Evolutionary conservation across 2,797 vertebrate species (phyloP).

Genomic region (Basileuterus tristriatus): DNA sequence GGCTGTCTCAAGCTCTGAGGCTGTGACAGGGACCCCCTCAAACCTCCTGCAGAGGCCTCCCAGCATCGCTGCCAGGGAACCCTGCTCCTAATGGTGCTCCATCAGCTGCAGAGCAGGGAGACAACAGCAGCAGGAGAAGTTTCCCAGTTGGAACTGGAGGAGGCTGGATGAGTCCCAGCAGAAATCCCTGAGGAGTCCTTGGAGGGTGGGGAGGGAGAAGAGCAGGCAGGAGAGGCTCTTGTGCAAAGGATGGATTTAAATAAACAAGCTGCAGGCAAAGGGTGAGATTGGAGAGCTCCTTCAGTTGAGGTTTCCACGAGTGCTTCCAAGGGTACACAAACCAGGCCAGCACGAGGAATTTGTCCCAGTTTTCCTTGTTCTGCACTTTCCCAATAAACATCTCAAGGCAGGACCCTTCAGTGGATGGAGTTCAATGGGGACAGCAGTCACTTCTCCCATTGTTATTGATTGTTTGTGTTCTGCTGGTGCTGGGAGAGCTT

Average conservation of each 20-base stretch:
- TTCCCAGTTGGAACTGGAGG: not conserved
- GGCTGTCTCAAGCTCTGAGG: not conserved
- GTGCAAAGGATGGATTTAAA: not conserved
- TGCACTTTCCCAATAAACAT: not conserved
- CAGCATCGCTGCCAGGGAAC: accelerated
- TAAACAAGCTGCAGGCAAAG: not conserved
- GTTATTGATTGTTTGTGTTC: not conserved
- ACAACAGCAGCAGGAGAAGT: not conserved
- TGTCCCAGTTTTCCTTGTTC: not conserved
- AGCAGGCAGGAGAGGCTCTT: not conserved
- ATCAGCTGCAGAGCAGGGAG: not conserved
- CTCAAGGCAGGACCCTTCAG: not conserved
- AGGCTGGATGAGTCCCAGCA: not conserved
- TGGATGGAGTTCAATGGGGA: not conserved
- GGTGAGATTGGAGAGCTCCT: not conserved
- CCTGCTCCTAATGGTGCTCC: not conserved
- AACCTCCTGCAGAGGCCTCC: not conserved
- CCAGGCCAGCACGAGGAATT: not conserved
- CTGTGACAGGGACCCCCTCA: not conserved
- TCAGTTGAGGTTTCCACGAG: not conserved
- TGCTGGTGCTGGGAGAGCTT: not conserved
- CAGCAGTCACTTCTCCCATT: not conserved
- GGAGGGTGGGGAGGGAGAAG: not conserved
- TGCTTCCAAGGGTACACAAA: not conserved
- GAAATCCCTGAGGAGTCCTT: not conserved